Evolutionary conservation across 2,888 invertebrate species (phyloP), one percentile per base, ranked within the genome.

Genomic region (Morpho deidamia): DNA sequence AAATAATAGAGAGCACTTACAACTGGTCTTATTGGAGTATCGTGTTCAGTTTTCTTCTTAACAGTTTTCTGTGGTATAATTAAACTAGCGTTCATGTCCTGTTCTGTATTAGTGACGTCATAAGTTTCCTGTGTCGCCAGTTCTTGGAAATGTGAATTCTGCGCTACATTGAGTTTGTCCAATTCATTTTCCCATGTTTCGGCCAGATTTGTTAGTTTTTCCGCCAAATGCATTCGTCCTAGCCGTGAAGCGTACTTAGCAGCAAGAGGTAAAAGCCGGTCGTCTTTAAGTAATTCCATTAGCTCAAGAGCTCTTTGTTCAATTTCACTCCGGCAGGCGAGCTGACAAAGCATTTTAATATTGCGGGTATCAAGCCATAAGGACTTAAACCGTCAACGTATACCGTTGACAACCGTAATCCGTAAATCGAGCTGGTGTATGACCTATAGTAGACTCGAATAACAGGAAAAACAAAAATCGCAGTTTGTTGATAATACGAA

Each of bases 251-350:
- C 96, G 81, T 97, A 98, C 74, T 96, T 96, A n/a, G 96, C 94
- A 1, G 97, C 97, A 38, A 97, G 84, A 59, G 95, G 95, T 38
- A 97, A 81, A 0, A 97, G 88, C 43, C 94, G 93, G 1, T 94
- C 92, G 68, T 95, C 94, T 14, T 93, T 93, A 69, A 98, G 91
- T 65, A 97, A 89, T 70, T 95, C 94, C 78, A 97, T 95, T 11
- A 98, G 87, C 79, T 98, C 98, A 45, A 96, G 83, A 0, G 97
- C 98, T 40, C 98, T 91, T 67, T 93, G 94, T 72, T 98, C 97
- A 62, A 95, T 91, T 76, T 96, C 95, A 63, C 93, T 93, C 64
- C 95, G 93, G 70, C 96, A 96, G 1, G 97, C 95, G 60, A 96
- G 81, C 96, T 97, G 81, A 33, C 4, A 23, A 23, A 23, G 5